Conservation (phyloP, 2,888 invertebrate genomes). For the Belgica antarctica region DNA sequence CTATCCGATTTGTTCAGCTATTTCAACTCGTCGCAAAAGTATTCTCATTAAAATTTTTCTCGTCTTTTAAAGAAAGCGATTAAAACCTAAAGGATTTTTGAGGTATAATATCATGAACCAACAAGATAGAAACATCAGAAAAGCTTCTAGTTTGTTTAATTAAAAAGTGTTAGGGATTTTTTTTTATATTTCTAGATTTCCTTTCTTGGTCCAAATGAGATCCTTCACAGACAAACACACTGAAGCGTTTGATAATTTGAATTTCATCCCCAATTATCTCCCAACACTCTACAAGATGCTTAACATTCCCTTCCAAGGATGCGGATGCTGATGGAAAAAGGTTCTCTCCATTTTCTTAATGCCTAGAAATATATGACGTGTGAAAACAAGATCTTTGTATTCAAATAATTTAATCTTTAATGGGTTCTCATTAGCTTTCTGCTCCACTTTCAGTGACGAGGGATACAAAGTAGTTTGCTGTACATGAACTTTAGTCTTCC, state of each 20-base stretch:
- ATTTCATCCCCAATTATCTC: conserved; percentile 31
- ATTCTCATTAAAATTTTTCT: too few species aligned
- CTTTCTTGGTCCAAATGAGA: not conserved
- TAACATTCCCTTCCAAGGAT: not conserved
- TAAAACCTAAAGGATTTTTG: not conserved
- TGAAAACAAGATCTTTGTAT: conserved; percentile 15
- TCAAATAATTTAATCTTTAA: conserved; percentile 29
- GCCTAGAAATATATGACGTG: conserved; percentile 17
- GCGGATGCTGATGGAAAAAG: conserved; percentile 7
- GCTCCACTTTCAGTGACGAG: not conserved
- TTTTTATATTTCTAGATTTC: not conserved
- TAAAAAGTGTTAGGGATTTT: not conserved
- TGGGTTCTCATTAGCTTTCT: conserved; percentile 30
- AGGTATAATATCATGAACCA: not conserved
- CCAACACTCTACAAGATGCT: not conserved
- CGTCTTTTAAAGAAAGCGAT: too few species aligned
- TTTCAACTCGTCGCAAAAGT: too few species aligned
- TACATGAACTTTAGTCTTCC: not conserved
- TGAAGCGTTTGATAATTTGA: conserved; percentile 1
- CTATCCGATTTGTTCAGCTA: too few species aligned
- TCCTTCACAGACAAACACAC: not conserved
- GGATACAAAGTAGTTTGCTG: too few species aligned
- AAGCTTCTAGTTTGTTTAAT: not conserved
- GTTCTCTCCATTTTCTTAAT: conserved; percentile 16
- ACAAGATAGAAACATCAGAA: not conserved